Evolutionary conservation across 2,113 vertebrate genomes (phyloP).

Genomic region (Otus sunia): DNA sequence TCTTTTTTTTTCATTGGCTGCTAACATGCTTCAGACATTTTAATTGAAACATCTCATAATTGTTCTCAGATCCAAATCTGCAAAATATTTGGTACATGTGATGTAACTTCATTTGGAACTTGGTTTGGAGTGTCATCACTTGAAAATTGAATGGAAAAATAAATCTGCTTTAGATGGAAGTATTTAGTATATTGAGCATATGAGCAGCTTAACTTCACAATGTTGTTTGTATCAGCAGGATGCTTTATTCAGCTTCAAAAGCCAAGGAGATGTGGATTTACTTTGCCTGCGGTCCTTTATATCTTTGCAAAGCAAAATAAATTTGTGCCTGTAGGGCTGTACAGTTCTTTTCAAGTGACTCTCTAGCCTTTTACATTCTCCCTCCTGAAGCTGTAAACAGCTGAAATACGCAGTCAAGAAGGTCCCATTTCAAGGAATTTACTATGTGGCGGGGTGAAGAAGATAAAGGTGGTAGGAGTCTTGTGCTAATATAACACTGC

Average conservation of each 20-base stretch:
- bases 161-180: conserved; percentile 56
- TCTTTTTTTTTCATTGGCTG: neutral
- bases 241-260: conserved; percentile 40
- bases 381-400: neutral
- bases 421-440: neutral
- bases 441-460: neutral
- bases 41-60: neutral
- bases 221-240: conserved; percentile 47
- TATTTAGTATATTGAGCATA: conserved; percentile 22
- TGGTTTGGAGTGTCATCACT: neutral
- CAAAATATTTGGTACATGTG: neutral
- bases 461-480: neutral
- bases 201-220: conserved; percentile 28
- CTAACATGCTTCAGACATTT: neutral
- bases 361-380: neutral
- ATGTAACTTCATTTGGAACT: neutral
- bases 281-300: neutral
- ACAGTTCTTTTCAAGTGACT: neutral
- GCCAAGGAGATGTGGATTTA: neutral
- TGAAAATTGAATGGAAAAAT: conserved; percentile 47
- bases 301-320: neutral
- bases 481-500: neutral
- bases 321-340: neutral
- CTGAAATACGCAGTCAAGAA: neutral
- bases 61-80: neutral